Conservation (phyloP, 2,888 invertebrate species). For the Xestobium rufovillosum region DNA sequence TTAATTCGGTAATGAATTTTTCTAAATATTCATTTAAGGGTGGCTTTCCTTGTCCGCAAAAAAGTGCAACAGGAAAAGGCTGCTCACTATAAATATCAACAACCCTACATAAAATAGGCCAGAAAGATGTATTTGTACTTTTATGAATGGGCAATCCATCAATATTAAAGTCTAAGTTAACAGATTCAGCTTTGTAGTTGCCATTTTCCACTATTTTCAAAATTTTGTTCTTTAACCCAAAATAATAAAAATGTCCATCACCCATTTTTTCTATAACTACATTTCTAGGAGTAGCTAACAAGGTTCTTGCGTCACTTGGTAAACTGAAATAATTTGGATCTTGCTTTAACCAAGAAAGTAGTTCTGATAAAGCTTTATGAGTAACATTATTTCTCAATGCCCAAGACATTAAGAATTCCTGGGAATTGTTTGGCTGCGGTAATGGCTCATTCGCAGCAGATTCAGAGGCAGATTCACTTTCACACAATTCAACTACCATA, state of each 20-base stretch:
- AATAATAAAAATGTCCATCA: slow-evolving; percentile 8
- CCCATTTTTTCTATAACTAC: slow-evolving; percentile 9
- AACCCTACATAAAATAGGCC: slow-evolving; percentile 20
- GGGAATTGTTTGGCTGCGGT: too few species aligned
- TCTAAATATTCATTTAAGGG: slow-evolving; percentile 18
- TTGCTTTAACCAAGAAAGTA: slow-evolving; percentile 13
- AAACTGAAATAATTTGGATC: slow-evolving; percentile 13
- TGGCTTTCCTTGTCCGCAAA: slow-evolving; percentile 19
- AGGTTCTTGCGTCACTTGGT: slow-evolving; percentile 16
- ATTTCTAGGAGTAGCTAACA: slow-evolving; percentile 15
- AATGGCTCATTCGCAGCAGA: too few species aligned
- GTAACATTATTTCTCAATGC: slow-evolving; percentile 10
- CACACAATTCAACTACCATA: too few species aligned
- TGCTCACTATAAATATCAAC: slow-evolving; percentile 3
- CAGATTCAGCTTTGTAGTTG: too few species aligned
- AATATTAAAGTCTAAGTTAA: slow-evolving; percentile 11
- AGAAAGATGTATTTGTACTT: slow-evolving; percentile 16
- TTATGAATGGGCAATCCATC: slow-evolving; percentile 19
- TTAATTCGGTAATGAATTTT: slow-evolving; percentile 19
- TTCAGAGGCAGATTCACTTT: too few species aligned
- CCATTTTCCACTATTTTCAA: slow-evolving; percentile 9
- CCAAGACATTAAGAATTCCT: too few species aligned
- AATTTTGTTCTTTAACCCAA: slow-evolving; percentile 13
- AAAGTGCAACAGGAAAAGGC: slow-evolving; percentile 19
- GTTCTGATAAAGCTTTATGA: slow-evolving; percentile 8